A percentile compares a stretch with the other conserved stretches of the same genome.
Conservation (phyloP, 2,888 invertebrate species). For the Sturmia bella region DNA sequence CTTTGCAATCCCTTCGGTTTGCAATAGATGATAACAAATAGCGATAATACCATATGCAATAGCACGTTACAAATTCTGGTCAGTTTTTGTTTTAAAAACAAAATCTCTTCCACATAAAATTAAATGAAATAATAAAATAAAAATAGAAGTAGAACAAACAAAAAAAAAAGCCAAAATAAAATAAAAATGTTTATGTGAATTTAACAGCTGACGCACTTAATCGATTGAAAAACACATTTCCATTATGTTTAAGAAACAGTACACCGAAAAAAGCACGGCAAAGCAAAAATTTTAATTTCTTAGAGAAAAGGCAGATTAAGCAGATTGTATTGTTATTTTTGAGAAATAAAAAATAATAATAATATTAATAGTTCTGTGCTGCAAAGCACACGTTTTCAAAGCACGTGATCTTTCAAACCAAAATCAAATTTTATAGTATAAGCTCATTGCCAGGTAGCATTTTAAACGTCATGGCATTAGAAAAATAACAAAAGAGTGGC, state of each 20-base stretch:
- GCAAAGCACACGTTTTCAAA: no score
- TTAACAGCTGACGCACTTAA: conserved; percentile 43
- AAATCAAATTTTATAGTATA: no score
- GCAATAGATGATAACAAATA: conserved; percentile 25
- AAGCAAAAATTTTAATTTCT: not conserved
- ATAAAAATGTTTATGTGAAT: conserved; percentile 29
- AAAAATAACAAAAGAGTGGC: no score
- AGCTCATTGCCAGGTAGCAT: no score
- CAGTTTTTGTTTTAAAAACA: conserved; percentile 38
- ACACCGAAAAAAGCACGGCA: not conserved
- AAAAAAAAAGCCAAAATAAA: conserved; percentile 8
- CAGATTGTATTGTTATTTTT: no score
- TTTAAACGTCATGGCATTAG: no score
- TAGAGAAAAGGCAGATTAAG: no score
- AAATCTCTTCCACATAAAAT: conserved; percentile 13
- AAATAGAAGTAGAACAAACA: not conserved
- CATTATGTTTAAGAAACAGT: conserved; percentile 2
- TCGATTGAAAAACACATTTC: conserved; percentile 22
- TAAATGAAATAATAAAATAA: not conserved
- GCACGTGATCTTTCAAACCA: no score
- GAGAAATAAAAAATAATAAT: no score
- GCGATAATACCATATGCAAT: conserved; percentile 11
- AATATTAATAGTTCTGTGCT: no score
- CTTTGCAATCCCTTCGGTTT: conserved; percentile 31
- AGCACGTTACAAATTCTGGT: conserved; percentile 35